Percentiles rank a stretch among this genome's conserved stretches.
Conservation (phyloP, 2,888 invertebrate species). For the Leucozona laternaria region DNA sequence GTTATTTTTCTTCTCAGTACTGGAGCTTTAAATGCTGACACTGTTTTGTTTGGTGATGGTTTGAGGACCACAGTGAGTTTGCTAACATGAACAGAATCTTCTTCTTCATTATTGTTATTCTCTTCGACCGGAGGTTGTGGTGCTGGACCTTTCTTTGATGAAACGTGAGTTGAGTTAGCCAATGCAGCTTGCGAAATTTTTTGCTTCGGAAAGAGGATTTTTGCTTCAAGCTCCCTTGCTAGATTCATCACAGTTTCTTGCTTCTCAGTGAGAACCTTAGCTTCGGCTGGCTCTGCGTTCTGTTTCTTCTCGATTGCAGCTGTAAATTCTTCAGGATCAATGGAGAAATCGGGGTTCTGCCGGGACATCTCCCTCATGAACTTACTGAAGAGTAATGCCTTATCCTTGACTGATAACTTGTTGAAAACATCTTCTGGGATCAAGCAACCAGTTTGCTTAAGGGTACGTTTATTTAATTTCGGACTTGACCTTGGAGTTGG, state of each 20-base stretch:
- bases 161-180: slow-evolving; percentile 21
- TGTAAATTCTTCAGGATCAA: slow-evolving; percentile 74
- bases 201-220: slow-evolving; percentile 34
- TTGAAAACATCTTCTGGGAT: slow-evolving; percentile 80
- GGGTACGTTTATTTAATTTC: slow-evolving; percentile 18
- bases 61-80: slow-evolving; percentile 70
- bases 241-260: slow-evolving; percentile 79
- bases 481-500: slow-evolving; percentile 34
- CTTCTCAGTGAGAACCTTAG: slow-evolving; percentile 78
- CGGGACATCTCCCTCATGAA: slow-evolving; percentile 80
- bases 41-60: slow-evolving; percentile 62
- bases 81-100: slow-evolving; percentile 35
- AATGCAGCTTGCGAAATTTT: slow-evolving; percentile 27
- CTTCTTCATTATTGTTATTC: not conserved
- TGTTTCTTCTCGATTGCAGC: not conserved
- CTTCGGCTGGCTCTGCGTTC: slow-evolving; percentile 63
- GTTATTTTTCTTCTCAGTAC: not conserved
- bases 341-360: slow-evolving; percentile 79
- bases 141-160: slow-evolving; percentile 31
- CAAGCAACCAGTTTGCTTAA: slow-evolving; percentile 76
- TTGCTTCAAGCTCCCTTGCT: slow-evolving; percentile 78
- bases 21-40: not conserved
- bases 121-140: slow-evolving; percentile 6
- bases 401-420: slow-evolving; percentile 81
- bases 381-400: slow-evolving; percentile 80